These are phyloP conservation scores for Puffinus mauretanicus DNA, from an alignment of 2,113 vertebrate genomes.

Conservation along the genomic window DNA sequence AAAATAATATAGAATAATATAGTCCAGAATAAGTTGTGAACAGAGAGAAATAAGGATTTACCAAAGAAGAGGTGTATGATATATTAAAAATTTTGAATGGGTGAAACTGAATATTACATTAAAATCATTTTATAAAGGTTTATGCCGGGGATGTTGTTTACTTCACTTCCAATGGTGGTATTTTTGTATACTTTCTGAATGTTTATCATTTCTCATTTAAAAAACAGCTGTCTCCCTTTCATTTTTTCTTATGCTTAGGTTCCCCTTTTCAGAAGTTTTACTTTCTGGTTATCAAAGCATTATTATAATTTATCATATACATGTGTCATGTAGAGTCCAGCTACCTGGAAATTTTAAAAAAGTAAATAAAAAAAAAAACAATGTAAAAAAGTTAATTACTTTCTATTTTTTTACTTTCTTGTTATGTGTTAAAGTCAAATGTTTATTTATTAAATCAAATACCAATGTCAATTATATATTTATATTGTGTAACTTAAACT, in stretches of 20 bases:
- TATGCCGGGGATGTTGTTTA: neutral
- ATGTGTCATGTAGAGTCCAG: neutral
- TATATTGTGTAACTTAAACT: neutral
- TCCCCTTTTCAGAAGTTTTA: neutral
- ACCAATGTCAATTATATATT: neutral
- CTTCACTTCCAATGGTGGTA: neutral
- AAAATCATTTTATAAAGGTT: neutral
- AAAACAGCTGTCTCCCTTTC: neutral
- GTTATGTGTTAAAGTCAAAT: neutral
- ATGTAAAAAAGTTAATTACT: neutral
- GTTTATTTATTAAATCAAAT: neutral
- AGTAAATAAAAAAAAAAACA: neutral
- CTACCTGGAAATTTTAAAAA: neutral
- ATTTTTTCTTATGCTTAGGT: neutral
- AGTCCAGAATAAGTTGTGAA: neutral
- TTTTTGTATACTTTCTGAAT: neutral
- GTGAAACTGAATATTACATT: neutral
- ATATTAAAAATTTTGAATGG: neutral
- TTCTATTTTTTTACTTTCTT: neutral
- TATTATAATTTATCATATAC: neutral
- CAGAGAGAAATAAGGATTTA: neutral
- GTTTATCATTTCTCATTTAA: neutral
- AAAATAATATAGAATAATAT: neutral
- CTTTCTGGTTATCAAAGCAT: neutral
- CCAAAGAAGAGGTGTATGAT: neutral